Evolutionary conservation across 2,113 vertebrate genomes (phyloP).

Genomic region (Alethe diademata): DNA sequence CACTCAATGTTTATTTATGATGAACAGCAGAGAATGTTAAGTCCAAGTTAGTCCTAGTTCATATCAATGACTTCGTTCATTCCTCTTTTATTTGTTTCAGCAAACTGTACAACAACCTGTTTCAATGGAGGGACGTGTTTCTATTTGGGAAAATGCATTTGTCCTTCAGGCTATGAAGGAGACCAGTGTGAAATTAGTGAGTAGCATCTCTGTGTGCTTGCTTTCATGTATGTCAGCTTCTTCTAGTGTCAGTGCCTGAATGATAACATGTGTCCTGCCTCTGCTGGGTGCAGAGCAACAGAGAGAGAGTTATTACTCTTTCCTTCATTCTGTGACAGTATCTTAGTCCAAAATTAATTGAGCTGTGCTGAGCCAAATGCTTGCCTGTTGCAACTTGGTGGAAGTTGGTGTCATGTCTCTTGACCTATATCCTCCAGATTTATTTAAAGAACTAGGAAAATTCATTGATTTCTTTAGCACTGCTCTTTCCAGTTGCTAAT

Average conservation of each 20-base stretch:
- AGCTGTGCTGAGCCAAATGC: not conserved
- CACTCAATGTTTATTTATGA: not conserved
- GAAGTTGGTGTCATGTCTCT: not conserved
- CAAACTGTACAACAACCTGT: slow-evolving; percentile 85
- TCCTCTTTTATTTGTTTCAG: slow-evolving; percentile 66
- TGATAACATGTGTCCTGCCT: not conserved
- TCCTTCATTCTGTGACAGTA: not conserved
- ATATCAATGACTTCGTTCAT: not conserved
- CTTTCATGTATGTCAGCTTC: not conserved
- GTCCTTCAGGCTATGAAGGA: slow-evolving; percentile 83
- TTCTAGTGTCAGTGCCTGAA: not conserved
- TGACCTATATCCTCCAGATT: not conserved
- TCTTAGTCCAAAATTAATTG: not conserved
- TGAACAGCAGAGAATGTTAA: not conserved
- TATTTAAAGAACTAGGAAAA: not conserved
- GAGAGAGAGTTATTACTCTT: not conserved
- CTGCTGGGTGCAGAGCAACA: not conserved
- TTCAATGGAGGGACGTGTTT: slow-evolving; percentile 88
- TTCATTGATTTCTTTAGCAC: not conserved
- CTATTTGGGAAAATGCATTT: slow-evolving; percentile 89
- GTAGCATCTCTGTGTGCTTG: slow-evolving; percentile 42
- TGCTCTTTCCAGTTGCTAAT: not conserved
- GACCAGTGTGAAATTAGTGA: slow-evolving; percentile 87
- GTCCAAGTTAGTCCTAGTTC: not conserved
- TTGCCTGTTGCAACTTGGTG: not conserved